Base-by-base conservation (phyloP, 2,113 vertebrate species). In the Boulengeromyrus knoepffleri region DNA sequence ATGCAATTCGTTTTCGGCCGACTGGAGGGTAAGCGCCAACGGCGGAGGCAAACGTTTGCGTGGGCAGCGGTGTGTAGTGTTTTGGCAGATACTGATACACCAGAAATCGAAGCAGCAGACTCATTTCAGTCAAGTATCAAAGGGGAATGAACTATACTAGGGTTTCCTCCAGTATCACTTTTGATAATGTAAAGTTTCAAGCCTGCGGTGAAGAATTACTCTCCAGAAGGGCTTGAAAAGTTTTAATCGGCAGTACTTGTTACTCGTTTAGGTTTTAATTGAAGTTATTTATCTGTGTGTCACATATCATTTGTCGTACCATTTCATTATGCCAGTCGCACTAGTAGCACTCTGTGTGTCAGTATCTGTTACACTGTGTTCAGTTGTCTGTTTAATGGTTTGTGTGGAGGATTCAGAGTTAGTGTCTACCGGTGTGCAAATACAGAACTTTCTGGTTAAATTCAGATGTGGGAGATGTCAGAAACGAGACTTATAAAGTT, bases 1-100 rank as follows among this genome's bases (percentile, higher is more conserved):
- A 89, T 85, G 84, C 1, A 90, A 90, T 89, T 91, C 83, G 50
- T 89, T 92, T 91, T 89, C 24, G 90, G 90, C 90, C 70, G 83
- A 74, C 90, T 91, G 88, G 89, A 91, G 92, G 77, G 90, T 42
- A 39, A 80, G 21, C 2, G 24, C 7, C 2, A 9, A 0, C 21
- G 21, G 56, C 27, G 10, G 70, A 77, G 70, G 31, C 31, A 70
- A 31, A 70, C 10, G 27, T 70, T 70, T 70, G 27, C 27, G 10
- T 31, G 62, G 62, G 62, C 10, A 31, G n/a, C 10, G 0, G 62
- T 13, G 62, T 31, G 31, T 13, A 13, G n/a, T 70, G 62, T 70
- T 39, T 17, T 19, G 36, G 83, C 5, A 42, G 66, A 89, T 86
- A 66, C 74, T 80, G 74, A 39, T 77, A 77, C 27, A 36, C 3